Conservation (phyloP, 2,888 invertebrate genomes). For the Lamproptera curius region DNA sequence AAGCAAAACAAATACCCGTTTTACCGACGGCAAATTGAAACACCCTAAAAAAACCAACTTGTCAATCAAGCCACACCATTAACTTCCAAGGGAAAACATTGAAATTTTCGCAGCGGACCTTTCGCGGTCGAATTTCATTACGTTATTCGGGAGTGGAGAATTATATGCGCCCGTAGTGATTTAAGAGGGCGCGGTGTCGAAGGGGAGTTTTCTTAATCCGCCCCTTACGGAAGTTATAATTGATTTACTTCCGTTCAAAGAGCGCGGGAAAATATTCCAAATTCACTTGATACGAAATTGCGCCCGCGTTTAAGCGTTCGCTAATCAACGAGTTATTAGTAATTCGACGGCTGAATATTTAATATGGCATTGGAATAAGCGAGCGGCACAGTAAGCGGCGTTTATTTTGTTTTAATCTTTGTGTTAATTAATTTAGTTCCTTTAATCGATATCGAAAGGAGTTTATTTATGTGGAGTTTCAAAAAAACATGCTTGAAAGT, state of each 20-base stretch:
- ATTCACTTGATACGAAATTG: background rate
- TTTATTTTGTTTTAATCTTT: no score
- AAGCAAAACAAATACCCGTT: no score
- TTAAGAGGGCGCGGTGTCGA: background rate
- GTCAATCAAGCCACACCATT: no score
- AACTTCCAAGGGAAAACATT: background rate
- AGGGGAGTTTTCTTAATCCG: background rate
- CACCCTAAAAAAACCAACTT: no score
- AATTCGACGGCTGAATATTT: background rate
- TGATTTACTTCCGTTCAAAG: background rate
- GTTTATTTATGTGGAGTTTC: no score
- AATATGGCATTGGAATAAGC: background rate
- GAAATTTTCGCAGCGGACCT: background rate
- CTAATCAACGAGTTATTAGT: background rate
- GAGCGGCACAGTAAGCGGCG: background rate
- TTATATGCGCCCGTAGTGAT: background rate
- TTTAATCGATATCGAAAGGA: no score
- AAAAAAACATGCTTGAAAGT: no score
- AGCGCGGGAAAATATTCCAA: background rate
- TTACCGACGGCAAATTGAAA: no score
- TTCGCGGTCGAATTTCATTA: background rate
- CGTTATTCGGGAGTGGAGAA: background rate
- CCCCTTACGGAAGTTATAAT: constrained; percentile 1
- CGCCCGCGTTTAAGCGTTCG: background rate
- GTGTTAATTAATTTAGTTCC: no score